Evolutionary conservation across 2,888 invertebrate genomes (phyloP), one percentile per base, ranked within the genome.

Genomic region (Eudemis profundana): DNA sequence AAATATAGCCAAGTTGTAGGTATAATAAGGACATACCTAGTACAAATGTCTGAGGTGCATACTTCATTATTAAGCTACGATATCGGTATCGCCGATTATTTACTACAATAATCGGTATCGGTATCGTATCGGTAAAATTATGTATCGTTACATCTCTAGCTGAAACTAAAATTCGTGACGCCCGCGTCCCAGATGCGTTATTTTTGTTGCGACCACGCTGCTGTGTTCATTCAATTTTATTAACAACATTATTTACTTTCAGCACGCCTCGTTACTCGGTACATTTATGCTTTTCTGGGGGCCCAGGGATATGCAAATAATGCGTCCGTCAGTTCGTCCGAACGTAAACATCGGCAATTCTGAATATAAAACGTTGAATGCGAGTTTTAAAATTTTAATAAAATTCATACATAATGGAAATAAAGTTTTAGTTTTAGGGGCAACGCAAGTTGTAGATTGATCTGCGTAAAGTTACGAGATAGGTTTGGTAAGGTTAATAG

Each of bases 221-320:
- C 74, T 69, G 70, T 83, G 84, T 87, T 85, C 85, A 85, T 84
- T 82, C 80, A 82, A 84, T 84, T 84, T 86, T 82, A 85, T 84
- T 86, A 83, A 83, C 79, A 83, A 84, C 81, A 79, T 84, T 82
- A 65, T 65, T 79, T 73, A 70, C 65, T 68, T 69, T 72, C 61
- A 69, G 69, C 72, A 69, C 68, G 73, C 71, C 64, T 70, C 69
- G 57, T 68, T 53, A 65, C 65, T 53, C 46, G 17, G 51, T 17
- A 60, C 40, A 51, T 59, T 59, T 51, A 65, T 65, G 53, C 12
- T 46, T 50, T 64, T 65, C 64, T 59, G 51, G 40, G 46, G 53
- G 46, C 33, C 51, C 38, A 38, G 65, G 51, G 46, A 65, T 60
- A 65, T 60, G 59, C 36, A 38, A 59, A 65, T 59, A 14, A 51